A percentile compares a stretch with the other conserved stretches of the same genome.
Evolutionary conservation across 2,888 invertebrate species (phyloP).

Genomic region (Sceliomorpha sp.): DNA sequence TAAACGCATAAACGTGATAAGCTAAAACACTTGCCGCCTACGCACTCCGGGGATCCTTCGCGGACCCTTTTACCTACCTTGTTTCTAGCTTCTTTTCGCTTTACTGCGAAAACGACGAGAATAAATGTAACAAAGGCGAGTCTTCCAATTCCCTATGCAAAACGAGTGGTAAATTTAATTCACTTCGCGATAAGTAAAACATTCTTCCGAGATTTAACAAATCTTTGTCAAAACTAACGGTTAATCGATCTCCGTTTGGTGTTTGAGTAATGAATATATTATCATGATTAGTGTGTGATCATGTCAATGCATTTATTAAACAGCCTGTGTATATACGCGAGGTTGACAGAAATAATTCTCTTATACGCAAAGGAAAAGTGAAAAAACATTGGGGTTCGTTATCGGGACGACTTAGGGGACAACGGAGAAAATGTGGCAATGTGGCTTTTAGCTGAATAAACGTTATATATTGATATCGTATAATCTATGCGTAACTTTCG

Average conservation of each 20-base stretch:
- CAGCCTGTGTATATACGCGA: no score
- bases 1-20: slow-evolving; percentile 76
- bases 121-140: no score
- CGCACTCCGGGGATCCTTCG: slow-evolving; percentile 43
- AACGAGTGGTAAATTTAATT: no score
- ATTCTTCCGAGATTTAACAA: no score
- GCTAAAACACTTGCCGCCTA: slow-evolving; percentile 72
- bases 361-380: slow-evolving; percentile 1
- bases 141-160: no score
- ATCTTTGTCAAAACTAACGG: no score
- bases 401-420: slow-evolving; percentile 40
- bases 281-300: no score
- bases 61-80: slow-evolving; percentile 19
- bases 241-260: no score
- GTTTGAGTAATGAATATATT: no score
- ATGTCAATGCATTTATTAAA: no score
- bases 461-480: slow-evolving; percentile 59
- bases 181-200: no score
- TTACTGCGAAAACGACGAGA: slow-evolving; percentile 1
- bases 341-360: no score
- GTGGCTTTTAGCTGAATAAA: slow-evolving; percentile 72
- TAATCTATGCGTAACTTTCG: slow-evolving; percentile 60
- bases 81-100: slow-evolving; percentile 13
- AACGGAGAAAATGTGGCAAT: slow-evolving; percentile 27
- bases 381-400: slow-evolving; percentile 52